Evolutionary conservation across 23 tunicate species (phyloP).

Genomic region (Aplidium turbinatum): DNA sequence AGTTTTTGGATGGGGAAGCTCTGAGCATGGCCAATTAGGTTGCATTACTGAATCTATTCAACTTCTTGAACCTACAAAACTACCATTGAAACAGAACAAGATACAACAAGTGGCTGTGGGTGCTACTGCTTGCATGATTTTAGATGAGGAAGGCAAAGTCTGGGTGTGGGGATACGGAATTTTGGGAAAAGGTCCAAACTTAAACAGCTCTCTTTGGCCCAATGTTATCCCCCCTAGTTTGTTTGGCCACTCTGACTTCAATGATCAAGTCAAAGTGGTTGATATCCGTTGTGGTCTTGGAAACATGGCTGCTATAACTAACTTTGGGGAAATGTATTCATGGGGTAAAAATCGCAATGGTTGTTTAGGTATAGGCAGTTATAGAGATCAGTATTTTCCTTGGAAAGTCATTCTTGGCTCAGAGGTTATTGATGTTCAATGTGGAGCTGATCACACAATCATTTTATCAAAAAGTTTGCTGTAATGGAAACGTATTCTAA

Average conservation of each 20-base stretch:
- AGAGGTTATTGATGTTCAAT: slow-evolving; percentile 48
- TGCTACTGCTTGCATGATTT: slow-evolving; percentile 50
- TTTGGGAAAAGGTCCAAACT: slow-evolving; percentile 85
- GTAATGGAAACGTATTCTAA: slow-evolving; percentile 19
- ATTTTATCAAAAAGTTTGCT: slow-evolving; percentile 53
- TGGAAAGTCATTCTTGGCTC: slow-evolving; percentile 73
- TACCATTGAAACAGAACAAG: slow-evolving; percentile 63
- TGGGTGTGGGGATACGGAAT: slow-evolving; percentile 96
- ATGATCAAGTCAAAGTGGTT: slow-evolving; percentile 49
- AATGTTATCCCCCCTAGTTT: slow-evolving; percentile 61
- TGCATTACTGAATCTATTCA: slow-evolving; percentile 76
- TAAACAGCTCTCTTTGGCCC: slow-evolving; percentile 45
- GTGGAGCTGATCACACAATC: slow-evolving; percentile 86
- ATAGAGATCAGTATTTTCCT: slow-evolving; percentile 78
- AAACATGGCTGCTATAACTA: slow-evolving; percentile 75
- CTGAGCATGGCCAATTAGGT: slow-evolving; percentile 79
- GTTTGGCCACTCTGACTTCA: slow-evolving; percentile 61
- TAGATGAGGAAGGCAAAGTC: slow-evolving; percentile 75
- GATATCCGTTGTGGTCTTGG: slow-evolving; percentile 59
- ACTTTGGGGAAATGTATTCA: slow-evolving; percentile 66
- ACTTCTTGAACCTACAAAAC: slow-evolving; percentile 36
- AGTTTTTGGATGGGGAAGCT: slow-evolving; percentile 94
- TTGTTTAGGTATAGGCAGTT: slow-evolving; percentile 57
- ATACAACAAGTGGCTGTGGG: slow-evolving; percentile 64
- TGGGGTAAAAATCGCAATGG: slow-evolving; percentile 90